Conservation (phyloP, 2,113 vertebrate species). For the Chaenocephalus aceratus region DNA sequence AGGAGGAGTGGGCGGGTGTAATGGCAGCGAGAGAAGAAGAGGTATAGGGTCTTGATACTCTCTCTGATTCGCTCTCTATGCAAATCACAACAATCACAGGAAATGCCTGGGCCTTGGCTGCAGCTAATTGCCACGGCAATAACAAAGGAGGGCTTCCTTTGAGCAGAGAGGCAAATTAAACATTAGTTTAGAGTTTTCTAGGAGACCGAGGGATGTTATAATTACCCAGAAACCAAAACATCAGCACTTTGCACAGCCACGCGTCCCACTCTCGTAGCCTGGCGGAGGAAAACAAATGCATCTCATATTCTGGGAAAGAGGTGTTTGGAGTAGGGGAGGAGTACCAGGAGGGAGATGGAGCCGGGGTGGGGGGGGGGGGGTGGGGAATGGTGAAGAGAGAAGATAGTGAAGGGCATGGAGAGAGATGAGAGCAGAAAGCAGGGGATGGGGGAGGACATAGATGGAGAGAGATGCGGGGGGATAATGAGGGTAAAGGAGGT, state of each 20-base stretch:
- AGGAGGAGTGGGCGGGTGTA: constrained; percentile 48
- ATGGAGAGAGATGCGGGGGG: constrained; percentile 61
- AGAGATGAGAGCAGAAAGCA: constrained; percentile 54
- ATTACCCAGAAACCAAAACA: constrained; percentile 83
- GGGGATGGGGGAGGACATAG: constrained; percentile 70
- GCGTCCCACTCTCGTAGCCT: constrained; percentile 65
- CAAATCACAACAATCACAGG: constrained; percentile 86
- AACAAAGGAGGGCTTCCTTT: constrained; percentile 83
- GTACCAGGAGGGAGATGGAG: constrained; percentile 45
- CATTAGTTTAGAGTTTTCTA: constrained; percentile 82
- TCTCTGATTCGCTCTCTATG: constrained; percentile 80
- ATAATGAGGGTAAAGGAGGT: constrained; percentile 68
- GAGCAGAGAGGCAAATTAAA: constrained; percentile 82
- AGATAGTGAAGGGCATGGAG: constrained; percentile 59
- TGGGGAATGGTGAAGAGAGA: background rate
- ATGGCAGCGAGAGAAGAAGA: constrained; percentile 36
- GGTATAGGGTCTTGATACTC: constrained; percentile 62
- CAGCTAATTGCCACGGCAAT: constrained; percentile 84
- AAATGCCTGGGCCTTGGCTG: constrained; percentile 81
- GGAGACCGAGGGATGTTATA: constrained; percentile 82
- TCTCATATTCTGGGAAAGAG: constrained; percentile 71
- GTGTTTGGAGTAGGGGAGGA: constrained; percentile 31
- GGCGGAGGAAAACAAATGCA: constrained; percentile 76
- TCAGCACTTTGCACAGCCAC: constrained; percentile 81
- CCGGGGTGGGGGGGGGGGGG: background rate